These are phyloP conservation scores for Myopa tessellatipennis DNA, from an alignment of 2,888 invertebrate species.

Conservation along the genomic window DNA sequence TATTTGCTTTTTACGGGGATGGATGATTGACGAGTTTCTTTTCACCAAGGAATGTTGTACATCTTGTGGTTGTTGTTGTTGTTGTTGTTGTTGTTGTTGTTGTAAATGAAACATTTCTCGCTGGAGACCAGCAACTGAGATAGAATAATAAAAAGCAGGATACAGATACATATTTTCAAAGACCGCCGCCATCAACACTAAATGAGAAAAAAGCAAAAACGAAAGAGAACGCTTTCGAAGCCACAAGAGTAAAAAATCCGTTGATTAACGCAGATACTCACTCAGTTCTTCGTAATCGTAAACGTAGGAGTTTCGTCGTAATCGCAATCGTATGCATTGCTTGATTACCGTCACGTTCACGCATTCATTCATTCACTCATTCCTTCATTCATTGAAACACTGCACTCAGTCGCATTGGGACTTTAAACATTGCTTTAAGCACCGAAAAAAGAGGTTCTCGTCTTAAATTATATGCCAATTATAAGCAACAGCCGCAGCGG, in stretches of 20 bases:
- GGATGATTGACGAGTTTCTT: too few species aligned
- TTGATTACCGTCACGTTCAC: constrained; percentile 27
- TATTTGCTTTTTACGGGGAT: too few species aligned
- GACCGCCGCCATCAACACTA: constrained; percentile 42
- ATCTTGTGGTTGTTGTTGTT: background rate
- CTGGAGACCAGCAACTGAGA: background rate
- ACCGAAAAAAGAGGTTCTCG: too few species aligned
- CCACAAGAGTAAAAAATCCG: background rate
- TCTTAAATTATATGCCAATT: constrained; percentile 4
- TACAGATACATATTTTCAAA: constrained; percentile 27
- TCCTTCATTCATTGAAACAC: constrained; percentile 15
- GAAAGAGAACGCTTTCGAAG: background rate
- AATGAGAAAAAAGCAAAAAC: constrained; percentile 25
- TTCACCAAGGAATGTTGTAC: too few species aligned
- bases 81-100: background rate
- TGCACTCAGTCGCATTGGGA: background rate
- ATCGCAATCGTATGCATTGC: background rate
- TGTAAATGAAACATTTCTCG: background rate
- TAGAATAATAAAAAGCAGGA: constrained; percentile 9
- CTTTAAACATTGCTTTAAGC: background rate
- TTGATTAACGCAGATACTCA: background rate
- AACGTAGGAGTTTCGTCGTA: constrained; percentile 44
- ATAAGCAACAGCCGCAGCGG: constrained; percentile 43
- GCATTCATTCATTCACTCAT: background rate
- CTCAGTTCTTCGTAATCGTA: constrained; percentile 18